These are phyloP conservation scores for Drosophila paucipuncta DNA, from an alignment of 2,888 invertebrate genomes.

Conservation along the genomic window DNA sequence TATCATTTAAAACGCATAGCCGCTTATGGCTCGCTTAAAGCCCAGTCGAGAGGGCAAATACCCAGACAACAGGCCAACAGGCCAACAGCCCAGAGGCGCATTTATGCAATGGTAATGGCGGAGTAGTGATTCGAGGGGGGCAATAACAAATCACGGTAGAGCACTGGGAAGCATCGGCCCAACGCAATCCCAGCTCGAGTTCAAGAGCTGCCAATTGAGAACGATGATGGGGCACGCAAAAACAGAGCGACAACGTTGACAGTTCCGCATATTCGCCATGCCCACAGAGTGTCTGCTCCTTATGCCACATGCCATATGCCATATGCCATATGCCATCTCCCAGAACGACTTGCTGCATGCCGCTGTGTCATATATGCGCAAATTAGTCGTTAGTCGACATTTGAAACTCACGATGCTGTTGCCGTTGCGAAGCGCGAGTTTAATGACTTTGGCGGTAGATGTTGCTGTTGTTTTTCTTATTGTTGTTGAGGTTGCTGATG, in stretches of 20 bases:
- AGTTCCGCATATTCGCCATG: constrained; percentile 28
- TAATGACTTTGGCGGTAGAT: constrained; percentile 79
- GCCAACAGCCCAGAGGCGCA: background rate
- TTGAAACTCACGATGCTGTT: constrained; percentile 53
- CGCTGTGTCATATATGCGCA: constrained; percentile 78
- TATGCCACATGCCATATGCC: constrained; percentile 33
- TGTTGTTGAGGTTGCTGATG: constrained; percentile 61
- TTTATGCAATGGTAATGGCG: background rate
- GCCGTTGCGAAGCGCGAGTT: constrained; percentile 60
- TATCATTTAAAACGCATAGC: constrained; percentile 77
- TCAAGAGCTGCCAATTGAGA: constrained; percentile 57
- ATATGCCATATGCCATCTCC: constrained; percentile 41
- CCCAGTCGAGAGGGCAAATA: constrained; percentile 44
- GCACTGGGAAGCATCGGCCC: constrained; percentile 68
- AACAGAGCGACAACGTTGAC: constrained; percentile 54
- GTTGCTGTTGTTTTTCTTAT: constrained; percentile 29
- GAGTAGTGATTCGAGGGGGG: background rate
- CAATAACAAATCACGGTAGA: constrained; percentile 10
- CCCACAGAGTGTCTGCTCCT: constrained; percentile 3
- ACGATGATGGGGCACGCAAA: constrained; percentile 13
- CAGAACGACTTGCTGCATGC: constrained; percentile 69
- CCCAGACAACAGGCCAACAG: constrained; percentile 5
- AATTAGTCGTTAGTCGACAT: constrained; percentile 78
- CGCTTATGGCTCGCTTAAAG: constrained; percentile 68
- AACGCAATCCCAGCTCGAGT: constrained; percentile 69